Evolutionary conservation across 2,888 invertebrate species (phyloP), one percentile per base, ranked within the genome.

Genomic region (Sarcophaga variegata): DNA sequence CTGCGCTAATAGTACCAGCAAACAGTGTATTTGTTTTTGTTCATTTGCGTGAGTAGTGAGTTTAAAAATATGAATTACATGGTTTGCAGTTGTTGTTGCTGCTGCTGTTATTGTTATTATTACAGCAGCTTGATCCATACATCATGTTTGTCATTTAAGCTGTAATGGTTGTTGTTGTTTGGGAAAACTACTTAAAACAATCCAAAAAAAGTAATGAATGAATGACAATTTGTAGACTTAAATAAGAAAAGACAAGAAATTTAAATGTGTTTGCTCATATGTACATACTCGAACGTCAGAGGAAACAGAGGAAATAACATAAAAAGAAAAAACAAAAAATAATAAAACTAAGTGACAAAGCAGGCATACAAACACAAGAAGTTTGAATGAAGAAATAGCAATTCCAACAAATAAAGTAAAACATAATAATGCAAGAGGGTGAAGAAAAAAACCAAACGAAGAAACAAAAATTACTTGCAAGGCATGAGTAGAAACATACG

Each of bases 221-320:
- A 37, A 37, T 37, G 37, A 37, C 37, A 37, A 37, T 37, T 37
- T 37, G 37, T 37, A 37, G 37, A 37, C 10, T 37, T 37, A 8
- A 10, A 10, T 37, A 37, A 37, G 37, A 37, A 37, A 37, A 37
- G 37, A 10, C 37, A 37, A 37, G 2, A 37, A 37, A 37, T 37
- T 37, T 37, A 37, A 37, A 37, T 37, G 8, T 37, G 37, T 8
- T 37, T 37, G 37, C 37, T 37, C 37, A 37, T 37, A 37, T 2
- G 37, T 37, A 6, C 37, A 37, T 37, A 12, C 37, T 22, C 22
- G 3, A 22, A 63, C 60, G 63, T 60, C 54, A 70, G 70, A 82
- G 76, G 76, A 82, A 82, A 63, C 64, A 59, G 64, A 82, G 76
- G 59, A 82, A 76, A 76, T 70, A 63, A 37, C 70, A 70, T 70